phyloP scores from a whole-genome alignment of 2,797 vertebrate species.

The Scleropages formosus region DNA sequence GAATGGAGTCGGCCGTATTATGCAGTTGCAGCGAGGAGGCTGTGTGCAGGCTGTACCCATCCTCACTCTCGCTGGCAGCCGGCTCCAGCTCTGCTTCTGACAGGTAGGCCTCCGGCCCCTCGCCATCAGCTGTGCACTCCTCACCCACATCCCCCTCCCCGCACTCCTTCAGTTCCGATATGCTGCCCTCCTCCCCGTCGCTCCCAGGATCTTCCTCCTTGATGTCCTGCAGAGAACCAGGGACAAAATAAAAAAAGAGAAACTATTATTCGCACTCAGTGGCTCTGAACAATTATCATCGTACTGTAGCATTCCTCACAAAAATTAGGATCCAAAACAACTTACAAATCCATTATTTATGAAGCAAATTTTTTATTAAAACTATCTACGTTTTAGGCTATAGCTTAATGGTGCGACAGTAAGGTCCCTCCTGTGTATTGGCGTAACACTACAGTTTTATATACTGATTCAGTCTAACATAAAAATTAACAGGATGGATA shows the following conservation, averaged over 20 bases:
- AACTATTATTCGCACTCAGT: background rate
- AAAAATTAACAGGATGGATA: too few relatives aligned
- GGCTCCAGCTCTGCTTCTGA: constrained; percentile 90
- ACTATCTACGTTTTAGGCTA: too few relatives aligned
- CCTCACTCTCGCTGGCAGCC: constrained; percentile 90
- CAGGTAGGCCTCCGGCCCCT: constrained; percentile 81
- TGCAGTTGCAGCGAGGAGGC: constrained; percentile 86
- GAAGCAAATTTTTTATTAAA: too few relatives aligned
- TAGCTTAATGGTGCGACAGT: too few relatives aligned
- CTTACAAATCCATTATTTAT: too few relatives aligned
- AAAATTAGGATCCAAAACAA: too few relatives aligned
- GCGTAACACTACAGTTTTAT: too few relatives aligned
- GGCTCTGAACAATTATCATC: background rate
- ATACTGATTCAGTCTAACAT: too few relatives aligned
- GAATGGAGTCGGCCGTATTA: constrained; percentile 86
- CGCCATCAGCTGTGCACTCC: constrained; percentile 72
- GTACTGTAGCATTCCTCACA: too few relatives aligned
- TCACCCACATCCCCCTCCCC: constrained; percentile 72
- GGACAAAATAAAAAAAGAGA: background rate
- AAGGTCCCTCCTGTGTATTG: too few relatives aligned
- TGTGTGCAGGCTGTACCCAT: constrained; percentile 91
- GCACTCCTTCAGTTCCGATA: constrained; percentile 75
- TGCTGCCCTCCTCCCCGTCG: constrained; percentile 69
- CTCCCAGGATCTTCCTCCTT: constrained; percentile 78
- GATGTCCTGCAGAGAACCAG: constrained; percentile 67